Conservation (phyloP, 2,113 vertebrate genomes). For the Poeciliopsis turrubarensis region DNA sequence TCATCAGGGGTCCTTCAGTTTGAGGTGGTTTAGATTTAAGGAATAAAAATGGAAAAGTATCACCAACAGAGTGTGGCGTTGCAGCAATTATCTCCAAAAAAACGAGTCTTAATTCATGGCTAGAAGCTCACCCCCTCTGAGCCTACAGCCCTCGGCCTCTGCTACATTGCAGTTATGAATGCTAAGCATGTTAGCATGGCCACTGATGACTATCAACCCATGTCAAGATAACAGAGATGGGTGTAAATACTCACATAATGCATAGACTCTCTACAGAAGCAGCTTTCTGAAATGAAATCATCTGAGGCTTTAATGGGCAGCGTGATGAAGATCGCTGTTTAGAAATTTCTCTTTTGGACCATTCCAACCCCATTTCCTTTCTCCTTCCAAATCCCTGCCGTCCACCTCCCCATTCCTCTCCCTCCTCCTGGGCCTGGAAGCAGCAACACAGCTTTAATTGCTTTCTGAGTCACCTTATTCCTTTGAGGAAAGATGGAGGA, state of each 20-base stretch:
- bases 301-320: conserved; percentile 57
- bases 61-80: neutral
- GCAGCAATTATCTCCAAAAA: too few relatives aligned
- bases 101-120: too few relatives aligned
- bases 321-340: conserved; percentile 61
- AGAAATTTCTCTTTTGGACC: conserved; percentile 51
- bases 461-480: conserved; percentile 72
- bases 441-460: conserved; percentile 73
- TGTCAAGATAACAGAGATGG: neutral
- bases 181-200: too few relatives aligned
- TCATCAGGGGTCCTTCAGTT: neutral
- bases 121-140: too few relatives aligned
- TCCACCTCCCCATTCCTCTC: conserved; percentile 39
- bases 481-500: conserved; percentile 34
- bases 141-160: too few relatives aligned
- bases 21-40: neutral
- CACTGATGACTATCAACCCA: too few relatives aligned
- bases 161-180: too few relatives aligned
- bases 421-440: conserved; percentile 59
- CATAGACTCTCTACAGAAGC: conserved; percentile 39
- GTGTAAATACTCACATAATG: conserved; percentile 26
- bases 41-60: neutral
- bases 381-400: conserved; percentile 47
- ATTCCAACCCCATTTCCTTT: conserved; percentile 28
- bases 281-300: conserved; percentile 40